Evolutionary conservation across 2,113 vertebrate species (phyloP), one percentile per base, ranked within the genome.

Genomic region (Sinocyclocheilus maitianheensis): DNA sequence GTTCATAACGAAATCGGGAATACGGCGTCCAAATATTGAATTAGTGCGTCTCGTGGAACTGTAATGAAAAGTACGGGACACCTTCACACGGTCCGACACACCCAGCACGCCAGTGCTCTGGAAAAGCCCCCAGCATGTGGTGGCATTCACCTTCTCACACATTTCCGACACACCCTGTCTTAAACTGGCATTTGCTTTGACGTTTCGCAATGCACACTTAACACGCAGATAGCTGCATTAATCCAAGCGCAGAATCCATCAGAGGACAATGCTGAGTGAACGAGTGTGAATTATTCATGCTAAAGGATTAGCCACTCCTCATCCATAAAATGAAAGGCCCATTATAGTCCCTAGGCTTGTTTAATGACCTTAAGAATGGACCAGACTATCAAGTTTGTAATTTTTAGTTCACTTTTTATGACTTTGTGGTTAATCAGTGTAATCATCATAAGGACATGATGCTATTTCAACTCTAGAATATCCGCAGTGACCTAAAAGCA

Each of bases 271-370:
- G 63, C 24, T 37, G 43, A 53, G 18, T 77, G 76, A 75, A 24
- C 22, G n/a, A 51, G n/a, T 53, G 63, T 82, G 43, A 82, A 82
- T 71, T 71, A 82, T 82, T 82, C 80, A 82, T 67, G 62, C 14
- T 79, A 20, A 43, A 43, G 55, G 60, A 81, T 81, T 48, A 53
- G 46, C 43, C 80, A 51, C 63, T 53, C 63, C 40, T 82, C 63
- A 81, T 43, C 34, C 9, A 53, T 13, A 30, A 40, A 67, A 65
- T 51, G 63, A 51, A 67, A 53, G 16, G 81, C 43, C 62, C 79
- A 48, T 14, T 24, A 24, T 12, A 48, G 78, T 20, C n/a, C 26
- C 2, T 46, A 37, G 55, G 3, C 12, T 8, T 10, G 8, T 3
- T 37, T 40, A 40, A 72, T 12, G 11, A 30, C 77, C 18, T 43